A percentile compares a stretch with the other conserved stretches of the same genome.
Conservation (phyloP, 2,888 invertebrate genomes). For the Ophioninae sp. region DNA sequence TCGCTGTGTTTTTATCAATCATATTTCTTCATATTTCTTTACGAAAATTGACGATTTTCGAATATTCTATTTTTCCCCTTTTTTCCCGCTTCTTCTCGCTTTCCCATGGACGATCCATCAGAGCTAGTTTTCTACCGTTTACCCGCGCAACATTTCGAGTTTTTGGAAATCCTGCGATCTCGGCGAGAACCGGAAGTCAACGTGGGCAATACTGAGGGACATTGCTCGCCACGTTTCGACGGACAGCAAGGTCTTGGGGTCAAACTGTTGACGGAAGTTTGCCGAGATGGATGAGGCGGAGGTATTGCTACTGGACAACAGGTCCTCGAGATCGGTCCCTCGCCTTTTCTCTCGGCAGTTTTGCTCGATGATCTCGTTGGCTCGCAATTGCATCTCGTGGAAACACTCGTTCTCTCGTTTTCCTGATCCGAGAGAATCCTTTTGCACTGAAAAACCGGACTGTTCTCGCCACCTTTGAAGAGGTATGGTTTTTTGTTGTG, state of each 20-base stretch:
- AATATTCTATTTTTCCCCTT: background rate
- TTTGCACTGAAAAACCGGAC: constrained; percentile 76
- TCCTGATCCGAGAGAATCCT: constrained; percentile 66
- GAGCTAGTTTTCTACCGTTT: background rate
- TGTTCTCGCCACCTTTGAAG: constrained; percentile 73
- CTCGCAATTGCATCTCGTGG: constrained; percentile 53
- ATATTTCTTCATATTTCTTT: background rate
- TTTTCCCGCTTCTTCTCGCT: background rate
- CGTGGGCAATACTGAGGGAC: constrained; percentile 21
- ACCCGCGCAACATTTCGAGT: background rate
- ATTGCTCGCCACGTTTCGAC: constrained; percentile 35
- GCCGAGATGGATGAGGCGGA: constrained; percentile 54
- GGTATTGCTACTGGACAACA: constrained; percentile 49
- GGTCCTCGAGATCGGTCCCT: constrained; percentile 7
- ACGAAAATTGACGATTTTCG: background rate
- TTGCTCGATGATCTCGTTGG: constrained; percentile 5
- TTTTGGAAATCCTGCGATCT: background rate
- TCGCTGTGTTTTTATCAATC: background rate
- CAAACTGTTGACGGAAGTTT: constrained; percentile 32
- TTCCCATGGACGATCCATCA: background rate
- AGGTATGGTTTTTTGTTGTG: constrained; percentile 74
- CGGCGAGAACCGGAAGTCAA: background rate
- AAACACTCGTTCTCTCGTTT: constrained; percentile 27
- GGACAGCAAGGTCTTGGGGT: constrained; percentile 62
- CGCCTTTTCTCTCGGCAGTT: constrained; percentile 55